Evolutionary conservation across 1,140 invertebrate genomes (phyloP).

Genomic region (Ips nitidus): DNA sequence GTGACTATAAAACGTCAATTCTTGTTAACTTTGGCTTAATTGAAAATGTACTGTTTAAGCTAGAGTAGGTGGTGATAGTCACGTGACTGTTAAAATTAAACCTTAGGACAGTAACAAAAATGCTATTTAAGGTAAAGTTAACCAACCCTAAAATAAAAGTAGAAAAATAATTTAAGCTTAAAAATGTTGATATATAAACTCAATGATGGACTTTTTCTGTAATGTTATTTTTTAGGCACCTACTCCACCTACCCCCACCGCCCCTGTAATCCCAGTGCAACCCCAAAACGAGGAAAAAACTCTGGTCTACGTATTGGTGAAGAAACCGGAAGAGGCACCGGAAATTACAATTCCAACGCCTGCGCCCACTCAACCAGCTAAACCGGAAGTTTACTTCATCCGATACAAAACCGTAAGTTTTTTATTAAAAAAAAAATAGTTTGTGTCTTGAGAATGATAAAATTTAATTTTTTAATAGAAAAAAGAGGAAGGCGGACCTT

Average conservation of each 20-base stretch:
- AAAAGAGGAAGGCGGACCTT: constrained; percentile 51
- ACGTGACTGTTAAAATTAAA: too few species aligned
- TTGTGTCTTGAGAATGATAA: background rate
- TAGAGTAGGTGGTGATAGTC: too few species aligned
- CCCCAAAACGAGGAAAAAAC: constrained; percentile 86
- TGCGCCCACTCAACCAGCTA: constrained; percentile 77
- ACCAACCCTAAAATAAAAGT: too few species aligned
- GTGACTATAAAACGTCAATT: too few species aligned
- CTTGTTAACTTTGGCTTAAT: too few species aligned
- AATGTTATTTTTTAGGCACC: constrained; percentile 60
- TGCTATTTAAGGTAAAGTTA: too few species aligned
- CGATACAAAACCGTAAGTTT: constrained; percentile 75
- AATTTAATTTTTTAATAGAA: constrained; percentile 36
- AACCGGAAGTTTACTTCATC: constrained; percentile 86
- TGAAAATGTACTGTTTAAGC: too few species aligned
- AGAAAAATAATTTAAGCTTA: too few species aligned
- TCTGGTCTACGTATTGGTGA: constrained; percentile 82
- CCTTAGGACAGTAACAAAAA: too few species aligned
- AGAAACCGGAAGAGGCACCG: constrained; percentile 81
- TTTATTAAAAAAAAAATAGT: constrained; percentile 33
- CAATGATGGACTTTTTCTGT: background rate
- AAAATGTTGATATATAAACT: too few species aligned
- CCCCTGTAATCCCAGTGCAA: constrained; percentile 72
- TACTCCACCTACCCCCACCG: constrained; percentile 75
- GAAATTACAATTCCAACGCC: constrained; percentile 76